Conservation (phyloP, 2,888 invertebrate species). For the Leistus spinibarbis region DNA sequence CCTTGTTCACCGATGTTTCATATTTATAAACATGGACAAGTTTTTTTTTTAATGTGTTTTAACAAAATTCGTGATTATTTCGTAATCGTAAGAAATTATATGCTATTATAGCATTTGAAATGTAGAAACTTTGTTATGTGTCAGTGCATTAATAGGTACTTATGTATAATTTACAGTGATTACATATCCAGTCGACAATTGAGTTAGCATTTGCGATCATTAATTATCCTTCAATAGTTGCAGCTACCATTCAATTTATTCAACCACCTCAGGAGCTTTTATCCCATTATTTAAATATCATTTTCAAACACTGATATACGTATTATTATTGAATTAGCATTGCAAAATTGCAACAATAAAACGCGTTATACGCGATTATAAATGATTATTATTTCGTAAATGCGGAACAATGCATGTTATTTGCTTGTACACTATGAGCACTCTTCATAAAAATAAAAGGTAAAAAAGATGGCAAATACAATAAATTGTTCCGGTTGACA, state of each 20-base stretch:
- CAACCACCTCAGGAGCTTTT: background rate
- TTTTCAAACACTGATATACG: background rate
- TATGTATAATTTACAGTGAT: too few species aligned
- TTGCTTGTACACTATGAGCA: background rate
- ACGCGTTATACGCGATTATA: too few species aligned
- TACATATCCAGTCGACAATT: too few species aligned
- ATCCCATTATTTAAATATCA: background rate
- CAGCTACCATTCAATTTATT: background rate
- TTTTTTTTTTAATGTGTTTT: too few species aligned
- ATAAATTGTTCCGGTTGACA: conserved; percentile 29
- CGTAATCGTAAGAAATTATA: too few species aligned
- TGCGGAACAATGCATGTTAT: conserved; percentile 21
- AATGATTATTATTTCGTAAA: too few species aligned
- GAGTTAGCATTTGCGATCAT: background rate
- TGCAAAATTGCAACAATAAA: too few species aligned
- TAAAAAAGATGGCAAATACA: background rate
- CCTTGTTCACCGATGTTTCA: background rate
- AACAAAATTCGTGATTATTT: too few species aligned
- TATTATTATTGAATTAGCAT: background rate
- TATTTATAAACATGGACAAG: too few species aligned
- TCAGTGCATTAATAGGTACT: too few species aligned
- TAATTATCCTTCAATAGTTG: background rate
- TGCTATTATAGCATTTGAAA: background rate
- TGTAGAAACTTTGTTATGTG: too few species aligned
- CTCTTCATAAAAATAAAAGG: too few species aligned